Conservation (phyloP, 2,888 invertebrate genomes). For the Eremobia ochroleuca region DNA sequence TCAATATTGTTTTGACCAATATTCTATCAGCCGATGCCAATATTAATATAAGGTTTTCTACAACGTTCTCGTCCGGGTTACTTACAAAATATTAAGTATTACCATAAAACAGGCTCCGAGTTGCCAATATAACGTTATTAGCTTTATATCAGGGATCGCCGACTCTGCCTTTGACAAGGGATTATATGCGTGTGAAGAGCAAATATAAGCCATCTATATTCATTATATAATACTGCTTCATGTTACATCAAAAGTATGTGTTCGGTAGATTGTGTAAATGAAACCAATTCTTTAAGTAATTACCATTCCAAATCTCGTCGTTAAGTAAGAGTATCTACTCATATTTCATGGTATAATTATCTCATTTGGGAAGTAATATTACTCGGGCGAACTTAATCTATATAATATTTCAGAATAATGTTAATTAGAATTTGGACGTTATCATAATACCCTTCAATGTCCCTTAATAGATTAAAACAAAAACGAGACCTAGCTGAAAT, state of each 20-base stretch:
- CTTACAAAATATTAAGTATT: slow-evolving; percentile 68
- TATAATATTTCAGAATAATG: slow-evolving; percentile 17
- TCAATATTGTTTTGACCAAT: slow-evolving; percentile 48
- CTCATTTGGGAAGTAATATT: slow-evolving; percentile 37
- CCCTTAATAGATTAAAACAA: slow-evolving; percentile 9
- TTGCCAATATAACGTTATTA: slow-evolving; percentile 72
- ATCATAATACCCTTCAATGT: slow-evolving; percentile 22
- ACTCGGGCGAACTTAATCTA: slow-evolving; percentile 21
- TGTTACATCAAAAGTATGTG: slow-evolving; percentile 52
- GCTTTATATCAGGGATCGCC: slow-evolving; percentile 71
- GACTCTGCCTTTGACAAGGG: slow-evolving; percentile 72
- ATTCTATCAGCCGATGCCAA: slow-evolving; percentile 53
- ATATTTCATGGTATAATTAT: slow-evolving; percentile 31
- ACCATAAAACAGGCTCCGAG: slow-evolving; percentile 68
- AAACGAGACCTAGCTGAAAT: neutral
- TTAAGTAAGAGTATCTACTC: slow-evolving; percentile 20
- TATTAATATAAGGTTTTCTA: slow-evolving; percentile 59
- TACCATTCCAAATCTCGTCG: slow-evolving; percentile 19
- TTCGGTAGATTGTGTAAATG: slow-evolving; percentile 44
- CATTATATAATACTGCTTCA: slow-evolving; percentile 70
- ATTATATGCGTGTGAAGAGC: slow-evolving; percentile 71
- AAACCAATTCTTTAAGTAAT: slow-evolving; percentile 40
- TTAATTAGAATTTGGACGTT: slow-evolving; percentile 25
- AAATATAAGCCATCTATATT: slow-evolving; percentile 73
- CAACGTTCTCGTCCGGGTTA: slow-evolving; percentile 48